Base-by-base conservation (phyloP, 1,140 invertebrate genomes). In the Calliphora vicina region DNA sequence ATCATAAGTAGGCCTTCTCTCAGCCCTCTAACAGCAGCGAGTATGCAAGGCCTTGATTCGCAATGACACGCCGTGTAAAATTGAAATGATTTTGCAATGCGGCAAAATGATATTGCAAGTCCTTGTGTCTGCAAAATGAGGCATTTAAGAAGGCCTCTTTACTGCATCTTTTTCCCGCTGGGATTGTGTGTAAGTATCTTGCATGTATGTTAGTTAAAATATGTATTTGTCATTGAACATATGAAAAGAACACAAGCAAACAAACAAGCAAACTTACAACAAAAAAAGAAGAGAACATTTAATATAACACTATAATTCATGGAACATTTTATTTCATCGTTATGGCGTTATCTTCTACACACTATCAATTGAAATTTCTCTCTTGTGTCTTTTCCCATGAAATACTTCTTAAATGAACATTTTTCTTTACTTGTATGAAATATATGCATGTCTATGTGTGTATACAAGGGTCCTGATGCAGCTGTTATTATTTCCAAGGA, bases 301-400 rank as follows among this genome's bases (percentile, higher is more conserved):
- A 76, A 76, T 76, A 76, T 42, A 42, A 76, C 73, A 76, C 73
- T 25, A 76, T 76, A 76, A 76, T 76, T 76, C 29, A 76, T 76
- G 73, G 73, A 42, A 20, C 73, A 76, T 76, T 76, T 76, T 42
- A 43, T 76, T 76, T 76, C 73, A 76, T 76, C 27, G 73, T 76
- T 76, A 76, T 76, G 35, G 73, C 29, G 29, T 76, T 76, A 76
- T 76, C 73, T 76, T 35, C 35, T 20, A 42, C 73, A 73, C 71
- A 76, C 29, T 76, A 35, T 76, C 73, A 76, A 76, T 76, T 76
- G 73, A 76, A 76, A 76, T 35, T 76, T 76, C 35, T 76, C 73
- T 76, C 73, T 42, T 10, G 27, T 35, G 73, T 76, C 27, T 42
- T 42, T n/a, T 76, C 27, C 8, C 1, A 35, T 17, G n/a, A 10